Conservation (phyloP, 2,888 invertebrate genomes). For the Andrena haemorrhoa region DNA sequence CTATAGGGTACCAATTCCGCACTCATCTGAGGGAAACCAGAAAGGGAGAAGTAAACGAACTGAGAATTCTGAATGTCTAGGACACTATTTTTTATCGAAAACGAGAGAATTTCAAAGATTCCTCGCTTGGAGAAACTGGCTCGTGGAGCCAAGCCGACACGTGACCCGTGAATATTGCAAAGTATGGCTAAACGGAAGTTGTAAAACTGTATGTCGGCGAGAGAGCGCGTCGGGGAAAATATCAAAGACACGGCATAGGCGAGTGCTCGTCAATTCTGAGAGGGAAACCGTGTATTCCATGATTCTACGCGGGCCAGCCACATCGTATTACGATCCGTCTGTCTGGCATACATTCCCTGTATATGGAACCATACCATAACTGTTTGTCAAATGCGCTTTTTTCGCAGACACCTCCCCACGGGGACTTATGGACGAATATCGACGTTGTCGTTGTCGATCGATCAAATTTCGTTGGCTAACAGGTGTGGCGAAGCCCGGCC, state of each 20-base stretch:
- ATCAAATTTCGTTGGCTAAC: constrained; percentile 81
- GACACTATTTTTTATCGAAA: neutral
- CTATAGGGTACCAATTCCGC: too few relatives aligned
- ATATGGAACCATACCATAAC: constrained; percentile 72
- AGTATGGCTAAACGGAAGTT: constrained; percentile 23
- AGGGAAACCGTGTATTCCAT: constrained; percentile 82
- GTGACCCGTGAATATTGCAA: constrained; percentile 30
- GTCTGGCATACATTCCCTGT: constrained; percentile 73
- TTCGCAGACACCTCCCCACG: constrained; percentile 38
- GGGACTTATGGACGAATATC: constrained; percentile 67
- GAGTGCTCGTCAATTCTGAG: constrained; percentile 77
- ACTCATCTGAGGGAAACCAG: too few relatives aligned
- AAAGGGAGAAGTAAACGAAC: too few relatives aligned
- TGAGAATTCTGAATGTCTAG: neutral
- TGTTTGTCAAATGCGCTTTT: constrained; percentile 73
- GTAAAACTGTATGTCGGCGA: constrained; percentile 35
- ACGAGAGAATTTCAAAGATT: neutral
- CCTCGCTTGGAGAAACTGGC: too few relatives aligned
- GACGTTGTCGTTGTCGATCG: constrained; percentile 76
- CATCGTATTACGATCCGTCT: constrained; percentile 74
- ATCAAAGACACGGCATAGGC: constrained; percentile 50
- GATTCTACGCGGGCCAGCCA: constrained; percentile 67
- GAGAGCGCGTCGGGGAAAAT: constrained; percentile 35
- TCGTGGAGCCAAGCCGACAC: neutral
- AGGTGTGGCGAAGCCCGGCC: constrained; percentile 76